These are phyloP conservation scores for Pantherophis vulpinus DNA, from an alignment of 2,797 vertebrate species.

Conservation along the genomic window DNA sequence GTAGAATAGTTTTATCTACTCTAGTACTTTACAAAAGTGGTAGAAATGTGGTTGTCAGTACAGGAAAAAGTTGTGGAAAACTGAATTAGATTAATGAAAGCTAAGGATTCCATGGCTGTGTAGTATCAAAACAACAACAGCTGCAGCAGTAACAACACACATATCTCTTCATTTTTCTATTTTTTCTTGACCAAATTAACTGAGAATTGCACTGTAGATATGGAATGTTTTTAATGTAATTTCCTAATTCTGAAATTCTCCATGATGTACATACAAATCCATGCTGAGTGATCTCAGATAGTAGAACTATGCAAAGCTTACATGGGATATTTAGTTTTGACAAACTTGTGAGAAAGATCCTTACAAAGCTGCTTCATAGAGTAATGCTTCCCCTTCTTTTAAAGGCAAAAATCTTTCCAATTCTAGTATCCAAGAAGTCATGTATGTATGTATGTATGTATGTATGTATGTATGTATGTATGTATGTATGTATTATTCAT, in stretches of 20 bases:
- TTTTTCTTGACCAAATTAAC: not conserved
- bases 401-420: not conserved
- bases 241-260: not conserved
- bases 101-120: not conserved
- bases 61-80: not conserved
- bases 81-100: not conserved
- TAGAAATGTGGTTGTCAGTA: not conserved
- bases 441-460: too few species aligned
- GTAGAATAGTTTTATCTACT: not conserved
- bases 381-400: not conserved
- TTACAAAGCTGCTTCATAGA: not conserved
- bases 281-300: not conserved
- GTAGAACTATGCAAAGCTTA: not conserved
- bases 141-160: not conserved
- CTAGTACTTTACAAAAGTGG: not conserved
- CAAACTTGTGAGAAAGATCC: not conserved
- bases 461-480: too few species aligned
- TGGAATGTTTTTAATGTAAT: not conserved
- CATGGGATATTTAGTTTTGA: not conserved
- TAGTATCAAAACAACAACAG: not conserved
- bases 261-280: not conserved
- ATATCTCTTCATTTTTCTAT: not conserved
- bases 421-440: not conserved
- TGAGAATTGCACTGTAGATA: not conserved
- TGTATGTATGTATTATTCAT: not conserved